Evolutionary conservation across 2,797 vertebrate species (phyloP).

Genomic region (Meda fulgida): DNA sequence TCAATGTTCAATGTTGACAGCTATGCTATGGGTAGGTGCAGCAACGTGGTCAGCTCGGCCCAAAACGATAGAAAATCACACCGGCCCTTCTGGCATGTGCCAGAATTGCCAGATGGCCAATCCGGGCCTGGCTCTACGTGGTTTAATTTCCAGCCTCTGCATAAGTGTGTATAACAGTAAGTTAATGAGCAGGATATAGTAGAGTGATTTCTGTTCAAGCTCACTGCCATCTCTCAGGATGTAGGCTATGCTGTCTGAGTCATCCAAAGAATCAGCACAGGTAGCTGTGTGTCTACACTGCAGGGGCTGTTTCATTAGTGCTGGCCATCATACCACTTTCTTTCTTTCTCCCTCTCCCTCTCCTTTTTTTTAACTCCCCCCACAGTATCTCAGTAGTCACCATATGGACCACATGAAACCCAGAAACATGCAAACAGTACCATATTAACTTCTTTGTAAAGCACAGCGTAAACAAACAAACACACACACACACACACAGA

Average conservation of each 20-base stretch:
- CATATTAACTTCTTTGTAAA: slow-evolving; percentile 49
- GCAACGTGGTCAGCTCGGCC: too few species aligned
- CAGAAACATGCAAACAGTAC: slow-evolving; percentile 58
- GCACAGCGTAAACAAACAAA: slow-evolving; percentile 35
- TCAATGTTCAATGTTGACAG: too few species aligned
- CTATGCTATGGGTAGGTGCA: too few species aligned
- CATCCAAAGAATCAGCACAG: slow-evolving; percentile 54
- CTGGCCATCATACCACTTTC: slow-evolving; percentile 37
- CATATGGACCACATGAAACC: slow-evolving; percentile 67
- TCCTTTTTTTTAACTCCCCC: slow-evolving; percentile 33
- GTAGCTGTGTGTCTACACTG: slow-evolving; percentile 56
- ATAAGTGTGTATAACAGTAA: neutral
- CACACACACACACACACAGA: slow-evolving; percentile 25
- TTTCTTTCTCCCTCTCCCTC: neutral
- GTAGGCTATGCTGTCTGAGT: slow-evolving; percentile 49
- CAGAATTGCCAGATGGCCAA: too few species aligned
- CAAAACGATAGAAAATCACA: too few species aligned
- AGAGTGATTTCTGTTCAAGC: slow-evolving; percentile 15
- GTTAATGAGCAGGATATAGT: slow-evolving; percentile 37
- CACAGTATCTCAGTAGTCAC: slow-evolving; percentile 36
- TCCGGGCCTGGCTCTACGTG: too few species aligned
- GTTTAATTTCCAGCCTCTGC: neutral
- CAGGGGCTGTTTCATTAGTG: slow-evolving; percentile 66
- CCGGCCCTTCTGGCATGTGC: too few species aligned
- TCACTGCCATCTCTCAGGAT: slow-evolving; percentile 21